Evolutionary conservation across 2,113 vertebrate species (phyloP).

Genomic region (Leptodactylus fuscus): DNA sequence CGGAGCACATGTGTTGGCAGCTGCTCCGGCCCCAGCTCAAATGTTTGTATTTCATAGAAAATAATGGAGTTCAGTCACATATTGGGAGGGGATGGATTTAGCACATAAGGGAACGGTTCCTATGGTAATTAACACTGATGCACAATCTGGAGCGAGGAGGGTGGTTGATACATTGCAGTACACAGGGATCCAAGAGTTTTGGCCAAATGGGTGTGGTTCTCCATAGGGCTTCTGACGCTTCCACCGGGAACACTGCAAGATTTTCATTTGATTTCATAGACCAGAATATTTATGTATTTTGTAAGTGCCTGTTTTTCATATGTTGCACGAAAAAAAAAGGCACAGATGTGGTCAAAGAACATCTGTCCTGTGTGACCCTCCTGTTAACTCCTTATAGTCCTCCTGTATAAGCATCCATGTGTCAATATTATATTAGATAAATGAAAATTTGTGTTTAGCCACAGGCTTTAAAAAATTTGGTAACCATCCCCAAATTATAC

Average conservation of each 20-base stretch:
- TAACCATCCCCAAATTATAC: background rate
- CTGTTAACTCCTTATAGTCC: slow-evolving; percentile 21
- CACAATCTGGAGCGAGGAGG: slow-evolving; percentile 64
- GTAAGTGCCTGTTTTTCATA: slow-evolving; percentile 34
- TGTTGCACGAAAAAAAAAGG: slow-evolving; percentile 3
- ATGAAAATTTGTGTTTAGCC: background rate
- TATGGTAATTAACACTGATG: slow-evolving; percentile 59
- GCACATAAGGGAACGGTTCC: slow-evolving; percentile 53
- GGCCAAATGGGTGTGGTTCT: slow-evolving; percentile 64
- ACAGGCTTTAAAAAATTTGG: background rate
- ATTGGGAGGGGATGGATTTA: slow-evolving; percentile 51
- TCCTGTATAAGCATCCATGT: too few species aligned
- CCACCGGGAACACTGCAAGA: slow-evolving; percentile 62
- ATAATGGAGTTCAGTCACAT: slow-evolving; percentile 42
- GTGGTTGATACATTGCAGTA: slow-evolving; percentile 42
- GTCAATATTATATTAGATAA: too few species aligned
- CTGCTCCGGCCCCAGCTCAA: background rate
- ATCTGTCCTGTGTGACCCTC: slow-evolving; percentile 45
- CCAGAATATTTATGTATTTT: slow-evolving; percentile 55
- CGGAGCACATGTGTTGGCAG: slow-evolving; percentile 50
- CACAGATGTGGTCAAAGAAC: slow-evolving; percentile 48
- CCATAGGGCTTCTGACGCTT: slow-evolving; percentile 47
- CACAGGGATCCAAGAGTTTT: background rate
- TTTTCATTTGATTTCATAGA: slow-evolving; percentile 42
- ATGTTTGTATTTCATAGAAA: slow-evolving; percentile 46